A percentile compares a stretch with the other conserved stretches of the same genome.
Evolutionary conservation across 2,888 invertebrate genomes (phyloP).

Genomic region (Lepidocyrtinus sp.): DNA sequence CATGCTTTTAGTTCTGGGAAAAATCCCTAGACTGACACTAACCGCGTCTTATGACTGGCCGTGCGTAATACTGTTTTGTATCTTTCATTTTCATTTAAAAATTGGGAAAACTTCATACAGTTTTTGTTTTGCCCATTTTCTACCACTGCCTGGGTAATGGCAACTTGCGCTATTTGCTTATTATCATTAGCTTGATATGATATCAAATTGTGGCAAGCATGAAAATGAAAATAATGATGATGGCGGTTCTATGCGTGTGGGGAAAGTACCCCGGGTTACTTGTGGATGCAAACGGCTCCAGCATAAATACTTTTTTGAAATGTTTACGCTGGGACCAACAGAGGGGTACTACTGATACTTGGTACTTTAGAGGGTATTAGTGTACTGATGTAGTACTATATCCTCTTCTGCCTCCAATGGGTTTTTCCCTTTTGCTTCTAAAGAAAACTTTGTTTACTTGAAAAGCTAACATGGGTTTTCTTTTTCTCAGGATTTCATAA

Average conservation of each 20-base stretch:
- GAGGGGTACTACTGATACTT: slow-evolving; percentile 55
- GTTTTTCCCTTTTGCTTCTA: slow-evolving; percentile 39
- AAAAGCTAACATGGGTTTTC: slow-evolving; percentile 40
- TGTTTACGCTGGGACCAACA: slow-evolving; percentile 51
- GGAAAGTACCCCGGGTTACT: slow-evolving; percentile 7
- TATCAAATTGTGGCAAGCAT: slow-evolving; percentile 47
- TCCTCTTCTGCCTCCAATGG: slow-evolving; percentile 3
- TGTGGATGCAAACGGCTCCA: slow-evolving; percentile 6
- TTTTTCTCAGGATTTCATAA: background rate
- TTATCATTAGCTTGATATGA: slow-evolving; percentile 46
- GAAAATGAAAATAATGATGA: slow-evolving; percentile 46
- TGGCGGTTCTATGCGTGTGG: slow-evolving; percentile 19
- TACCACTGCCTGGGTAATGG: background rate
- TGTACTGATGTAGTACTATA: slow-evolving; percentile 2
- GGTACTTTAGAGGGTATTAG: slow-evolving; percentile 58
- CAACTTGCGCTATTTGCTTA: slow-evolving; percentile 9
- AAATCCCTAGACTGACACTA: slow-evolving; percentile 34
- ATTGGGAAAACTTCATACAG: background rate
- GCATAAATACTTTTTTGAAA: slow-evolving; percentile 17
- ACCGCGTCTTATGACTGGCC: background rate
- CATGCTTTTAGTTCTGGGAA: slow-evolving; percentile 40
- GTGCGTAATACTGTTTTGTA: slow-evolving; percentile 33
- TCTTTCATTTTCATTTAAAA: slow-evolving; percentile 56
- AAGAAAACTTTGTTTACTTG: slow-evolving; percentile 27
- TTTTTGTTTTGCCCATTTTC: background rate